Evolutionary conservation across 2,797 vertebrate genomes (phyloP).

Genomic region (Tragelaphus eurycerus): DNA sequence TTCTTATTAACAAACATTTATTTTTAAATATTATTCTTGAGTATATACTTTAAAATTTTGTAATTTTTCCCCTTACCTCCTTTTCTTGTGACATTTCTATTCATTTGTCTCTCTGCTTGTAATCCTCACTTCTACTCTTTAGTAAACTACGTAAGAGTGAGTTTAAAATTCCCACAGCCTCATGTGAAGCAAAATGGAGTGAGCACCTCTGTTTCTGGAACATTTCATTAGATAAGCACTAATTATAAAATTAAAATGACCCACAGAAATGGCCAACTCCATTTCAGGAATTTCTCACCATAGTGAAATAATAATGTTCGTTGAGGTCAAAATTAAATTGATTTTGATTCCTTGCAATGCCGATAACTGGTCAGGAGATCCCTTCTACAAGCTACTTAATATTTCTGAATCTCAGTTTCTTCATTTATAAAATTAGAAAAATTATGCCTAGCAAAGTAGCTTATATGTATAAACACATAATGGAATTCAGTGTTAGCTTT

Average conservation of each 20-base stretch:
- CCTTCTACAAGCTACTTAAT: not conserved
- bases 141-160: not conserved
- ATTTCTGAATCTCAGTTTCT: slow-evolving; percentile 11
- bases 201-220: not conserved
- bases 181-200: slow-evolving; percentile 13
- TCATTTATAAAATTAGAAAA: slow-evolving; percentile 21
- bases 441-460: not conserved
- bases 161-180: not conserved
- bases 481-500: not conserved
- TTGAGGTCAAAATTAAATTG: not conserved
- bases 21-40: not conserved
- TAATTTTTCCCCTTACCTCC: not conserved
- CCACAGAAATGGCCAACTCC: not conserved
- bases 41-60: not conserved
- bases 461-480: not conserved
- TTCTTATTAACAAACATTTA: not conserved
- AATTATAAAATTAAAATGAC: slow-evolving; percentile 9
- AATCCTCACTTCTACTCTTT: not conserved
- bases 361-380: not conserved
- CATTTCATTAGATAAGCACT: not conserved
- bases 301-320: not conserved
- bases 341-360: slow-evolving; percentile 1
- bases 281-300: not conserved
- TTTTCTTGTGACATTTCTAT: slow-evolving; percentile 32
- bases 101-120: not conserved